These are phyloP conservation scores for Ganaspis sp. DNA, from an alignment of 1,140 invertebrate species.

Conservation along the genomic window DNA sequence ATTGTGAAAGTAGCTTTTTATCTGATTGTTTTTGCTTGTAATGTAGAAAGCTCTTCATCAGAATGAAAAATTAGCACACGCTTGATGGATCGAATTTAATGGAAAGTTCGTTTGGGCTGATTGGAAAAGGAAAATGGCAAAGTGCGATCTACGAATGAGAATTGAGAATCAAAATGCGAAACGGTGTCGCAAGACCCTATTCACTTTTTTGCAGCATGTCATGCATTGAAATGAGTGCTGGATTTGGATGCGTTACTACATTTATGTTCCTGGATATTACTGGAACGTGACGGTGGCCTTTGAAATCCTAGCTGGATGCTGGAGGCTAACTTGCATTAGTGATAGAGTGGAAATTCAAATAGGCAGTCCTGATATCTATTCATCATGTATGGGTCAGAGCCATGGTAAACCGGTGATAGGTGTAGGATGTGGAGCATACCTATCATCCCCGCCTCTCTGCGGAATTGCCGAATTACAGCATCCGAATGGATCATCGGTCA, in stretches of 20 bases:
- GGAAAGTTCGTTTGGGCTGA: background rate
- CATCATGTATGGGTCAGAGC: constrained; percentile 24
- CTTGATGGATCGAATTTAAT: background rate
- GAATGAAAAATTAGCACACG: background rate
- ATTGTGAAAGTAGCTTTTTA: no score
- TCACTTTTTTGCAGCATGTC: constrained; percentile 12
- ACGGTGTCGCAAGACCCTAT: constrained; percentile 2
- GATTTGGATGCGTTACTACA: background rate
- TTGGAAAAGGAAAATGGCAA: background rate
- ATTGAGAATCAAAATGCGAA: background rate
- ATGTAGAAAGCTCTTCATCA: background rate
- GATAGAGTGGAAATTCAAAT: constrained; percentile 29
- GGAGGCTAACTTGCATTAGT: constrained; percentile 25
- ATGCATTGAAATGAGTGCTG: constrained; percentile 23
- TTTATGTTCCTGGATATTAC: background rate
- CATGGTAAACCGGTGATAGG: constrained; percentile 14
- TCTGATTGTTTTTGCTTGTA: no score
- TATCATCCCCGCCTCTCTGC: constrained; percentile 19
- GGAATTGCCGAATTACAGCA: constrained; percentile 15
- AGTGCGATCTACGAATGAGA: constrained; percentile 2
- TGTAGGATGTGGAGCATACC: constrained; percentile 16
- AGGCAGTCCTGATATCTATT: constrained; percentile 24
- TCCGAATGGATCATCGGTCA: constrained; percentile 28
- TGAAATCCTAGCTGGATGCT: constrained; percentile 18
- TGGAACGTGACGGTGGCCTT: background rate